Conservation (phyloP, 2,113 vertebrate genomes). For the Butorides virescens region DNA sequence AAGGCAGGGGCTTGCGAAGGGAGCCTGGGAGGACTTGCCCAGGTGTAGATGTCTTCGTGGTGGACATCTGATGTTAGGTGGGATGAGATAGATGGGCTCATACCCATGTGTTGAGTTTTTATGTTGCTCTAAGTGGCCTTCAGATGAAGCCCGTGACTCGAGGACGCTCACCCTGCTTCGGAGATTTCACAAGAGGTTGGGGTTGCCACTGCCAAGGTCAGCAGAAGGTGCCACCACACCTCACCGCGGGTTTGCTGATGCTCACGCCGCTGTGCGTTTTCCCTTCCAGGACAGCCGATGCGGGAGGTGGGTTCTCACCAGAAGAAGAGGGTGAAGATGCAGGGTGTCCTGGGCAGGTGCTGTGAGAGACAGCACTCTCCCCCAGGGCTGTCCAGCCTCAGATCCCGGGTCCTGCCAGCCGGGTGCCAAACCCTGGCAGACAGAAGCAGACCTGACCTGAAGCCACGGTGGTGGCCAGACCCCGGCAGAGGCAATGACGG, state of each 20-base stretch:
- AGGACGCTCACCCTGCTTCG: background rate
- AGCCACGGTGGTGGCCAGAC: fast-evolving
- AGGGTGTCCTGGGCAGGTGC: background rate
- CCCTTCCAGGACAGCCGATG: background rate
- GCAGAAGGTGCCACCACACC: background rate
- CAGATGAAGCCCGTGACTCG: background rate
- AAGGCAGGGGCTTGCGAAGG: background rate
- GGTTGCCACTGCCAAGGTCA: background rate
- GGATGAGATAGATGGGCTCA: background rate
- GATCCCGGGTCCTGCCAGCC: background rate
- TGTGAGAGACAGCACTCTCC: background rate
- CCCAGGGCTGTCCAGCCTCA: fast-evolving
- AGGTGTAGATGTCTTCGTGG: background rate
- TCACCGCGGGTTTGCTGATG: background rate
- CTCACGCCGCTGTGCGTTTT: fast-evolving
- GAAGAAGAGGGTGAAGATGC: background rate
- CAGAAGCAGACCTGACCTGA: background rate
- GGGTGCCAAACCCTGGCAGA: background rate
- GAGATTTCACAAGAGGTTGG: background rate
- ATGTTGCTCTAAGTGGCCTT: background rate
- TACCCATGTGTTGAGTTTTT: background rate
- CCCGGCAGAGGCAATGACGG: background rate
- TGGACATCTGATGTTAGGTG: background rate
- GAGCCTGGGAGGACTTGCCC: background rate
- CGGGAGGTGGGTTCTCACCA: background rate